These are phyloP conservation scores for Cephus spinipes DNA, from an alignment of 2,888 invertebrate genomes.

Conservation along the genomic window DNA sequence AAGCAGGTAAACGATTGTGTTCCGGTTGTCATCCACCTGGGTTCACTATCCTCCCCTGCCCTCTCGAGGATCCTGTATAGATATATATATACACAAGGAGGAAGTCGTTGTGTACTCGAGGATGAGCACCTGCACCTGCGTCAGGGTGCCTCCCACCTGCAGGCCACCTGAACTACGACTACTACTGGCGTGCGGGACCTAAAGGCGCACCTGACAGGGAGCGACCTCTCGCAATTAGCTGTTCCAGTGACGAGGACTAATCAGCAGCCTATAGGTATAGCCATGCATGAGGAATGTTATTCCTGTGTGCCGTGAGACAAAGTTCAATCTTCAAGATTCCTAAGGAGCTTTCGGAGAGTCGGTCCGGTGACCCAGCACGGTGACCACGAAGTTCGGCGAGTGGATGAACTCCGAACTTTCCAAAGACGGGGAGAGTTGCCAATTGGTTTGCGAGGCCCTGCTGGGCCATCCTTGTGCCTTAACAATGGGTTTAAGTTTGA, in stretches of 20 bases:
- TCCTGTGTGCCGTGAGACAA: background rate
- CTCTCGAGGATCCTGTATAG: background rate
- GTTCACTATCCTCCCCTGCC: background rate
- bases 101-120: slow-evolving; percentile 15
- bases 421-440: background rate
- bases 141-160: slow-evolving; percentile 51
- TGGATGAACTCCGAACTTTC: background rate
- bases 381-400: background rate
- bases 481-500: background rate
- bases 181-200: slow-evolving; percentile 19
- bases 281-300: background rate
- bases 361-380: background rate
- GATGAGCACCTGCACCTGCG: slow-evolving; percentile 47
- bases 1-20: background rate
- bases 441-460: background rate
- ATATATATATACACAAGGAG: background rate
- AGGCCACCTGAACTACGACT: slow-evolving; percentile 51
- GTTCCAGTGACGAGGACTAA: background rate
- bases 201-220: slow-evolving; percentile 32
- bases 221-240: slow-evolving; percentile 4
- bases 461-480: background rate
- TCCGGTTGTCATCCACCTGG: background rate
- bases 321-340: background rate
- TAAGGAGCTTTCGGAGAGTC: background rate
- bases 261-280: background rate